These are phyloP conservation scores for Australoheros scitulus DNA, from an alignment of 2,113 vertebrate species.

Conservation along the genomic window DNA sequence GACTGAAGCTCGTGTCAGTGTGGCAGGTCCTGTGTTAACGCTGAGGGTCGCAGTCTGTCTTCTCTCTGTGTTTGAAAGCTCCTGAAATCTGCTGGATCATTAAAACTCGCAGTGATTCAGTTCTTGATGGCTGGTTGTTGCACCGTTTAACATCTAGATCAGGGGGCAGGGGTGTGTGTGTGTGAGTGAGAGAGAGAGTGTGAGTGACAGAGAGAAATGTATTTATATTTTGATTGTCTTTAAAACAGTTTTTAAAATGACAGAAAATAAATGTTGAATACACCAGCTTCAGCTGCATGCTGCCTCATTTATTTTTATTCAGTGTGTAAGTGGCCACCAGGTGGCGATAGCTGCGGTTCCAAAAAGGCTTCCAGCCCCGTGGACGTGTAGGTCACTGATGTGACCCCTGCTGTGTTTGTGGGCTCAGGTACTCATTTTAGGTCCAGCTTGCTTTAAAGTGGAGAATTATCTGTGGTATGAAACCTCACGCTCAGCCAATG, in stretches of 20 bases:
- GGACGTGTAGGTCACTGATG: not conserved
- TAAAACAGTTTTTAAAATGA: conserved; percentile 76
- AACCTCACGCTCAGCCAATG: too few relatives aligned
- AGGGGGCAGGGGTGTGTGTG: conserved; percentile 40
- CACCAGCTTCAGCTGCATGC: conserved; percentile 26
- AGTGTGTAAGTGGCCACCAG: not conserved
- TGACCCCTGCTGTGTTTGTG: not conserved
- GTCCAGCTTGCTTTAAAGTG: not conserved
- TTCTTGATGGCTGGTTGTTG: conserved; percentile 31
- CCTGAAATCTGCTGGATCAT: not conserved
- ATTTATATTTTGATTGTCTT: conserved; percentile 82
- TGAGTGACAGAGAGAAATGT: conserved; percentile 61
- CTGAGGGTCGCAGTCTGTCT: not conserved
- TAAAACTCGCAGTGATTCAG: not conserved
- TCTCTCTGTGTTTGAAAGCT: conserved; percentile 9
- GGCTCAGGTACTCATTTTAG: not conserved
- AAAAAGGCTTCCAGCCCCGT: not conserved
- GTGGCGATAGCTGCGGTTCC: not conserved
- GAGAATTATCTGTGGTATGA: too few relatives aligned
- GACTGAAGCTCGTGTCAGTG: not conserved
- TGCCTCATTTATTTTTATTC: not conserved
- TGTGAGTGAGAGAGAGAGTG: conserved; percentile 22
- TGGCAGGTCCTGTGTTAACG: not conserved
- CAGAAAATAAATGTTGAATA: conserved; percentile 75
- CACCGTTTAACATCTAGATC: conserved; percentile 65